phyloP scores from a whole-genome alignment of 2,888 invertebrate genomes.

The Mesorhabditis spiculigera region DNA sequence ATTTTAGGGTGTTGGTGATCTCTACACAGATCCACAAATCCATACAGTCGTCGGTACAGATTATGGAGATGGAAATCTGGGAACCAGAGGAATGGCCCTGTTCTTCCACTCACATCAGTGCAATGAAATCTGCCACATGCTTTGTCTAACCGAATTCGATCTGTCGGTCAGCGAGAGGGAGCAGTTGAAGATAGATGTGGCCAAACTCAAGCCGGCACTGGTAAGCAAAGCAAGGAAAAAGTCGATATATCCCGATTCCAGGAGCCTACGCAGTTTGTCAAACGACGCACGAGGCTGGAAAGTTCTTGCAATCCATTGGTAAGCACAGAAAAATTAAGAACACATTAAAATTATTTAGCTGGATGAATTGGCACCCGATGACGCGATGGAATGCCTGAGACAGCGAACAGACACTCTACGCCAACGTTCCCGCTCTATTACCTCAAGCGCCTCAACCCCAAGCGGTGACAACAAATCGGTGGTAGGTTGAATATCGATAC shows the following conservation, averaged over 20 bases:
- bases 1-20: conserved; percentile 64
- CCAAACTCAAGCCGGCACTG: not conserved
- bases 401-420: conserved; percentile 22
- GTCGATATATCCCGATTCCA: not conserved
- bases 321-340: not conserved
- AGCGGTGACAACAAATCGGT: not conserved
- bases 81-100: conserved; percentile 65
- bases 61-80: conserved; percentile 67
- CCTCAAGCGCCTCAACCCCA: not conserved
- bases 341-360: not conserved
- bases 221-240: not conserved
- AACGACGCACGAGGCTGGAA: not conserved
- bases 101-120: conserved; percentile 67
- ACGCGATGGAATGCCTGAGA: conserved; percentile 38
- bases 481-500: not conserved
- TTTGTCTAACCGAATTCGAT: conserved; percentile 65
- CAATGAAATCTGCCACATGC: conserved; percentile 64
- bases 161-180: conserved; percentile 60
- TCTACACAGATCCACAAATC: conserved; percentile 68
- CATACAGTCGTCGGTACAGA: conserved; percentile 63
- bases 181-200: not conserved
- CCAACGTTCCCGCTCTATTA: conserved; percentile 1
- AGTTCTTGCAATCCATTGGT: not conserved
- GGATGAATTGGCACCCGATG: conserved; percentile 17
- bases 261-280: not conserved